Evolutionary conservation across 2,113 vertebrate species (phyloP).

Genomic region (Pleuronectes platessa): DNA sequence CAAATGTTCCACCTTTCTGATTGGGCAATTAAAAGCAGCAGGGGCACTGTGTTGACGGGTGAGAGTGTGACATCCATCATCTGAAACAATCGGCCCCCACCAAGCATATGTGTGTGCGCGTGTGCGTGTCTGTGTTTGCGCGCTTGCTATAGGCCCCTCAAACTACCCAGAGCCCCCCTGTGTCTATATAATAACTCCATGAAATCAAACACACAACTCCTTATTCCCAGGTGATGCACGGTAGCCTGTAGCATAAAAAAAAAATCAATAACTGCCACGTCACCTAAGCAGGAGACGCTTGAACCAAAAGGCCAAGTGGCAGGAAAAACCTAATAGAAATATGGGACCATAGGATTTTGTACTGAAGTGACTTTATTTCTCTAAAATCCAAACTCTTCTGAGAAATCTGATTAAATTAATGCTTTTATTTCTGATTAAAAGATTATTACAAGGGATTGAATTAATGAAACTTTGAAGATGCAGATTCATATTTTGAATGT

Average conservation of each 20-base stretch:
- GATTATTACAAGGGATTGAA: no score
- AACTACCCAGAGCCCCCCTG: constrained; percentile 62
- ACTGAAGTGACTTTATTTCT: not conserved
- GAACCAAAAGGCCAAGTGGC: constrained; percentile 22
- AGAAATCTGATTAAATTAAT: not conserved
- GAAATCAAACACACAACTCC: constrained; percentile 75
- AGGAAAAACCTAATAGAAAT: not conserved
- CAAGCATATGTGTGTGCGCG: constrained; percentile 40
- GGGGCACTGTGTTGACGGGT: constrained; percentile 74
- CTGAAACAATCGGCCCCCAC: constrained; percentile 75
- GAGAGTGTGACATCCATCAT: constrained; percentile 81
- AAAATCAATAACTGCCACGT: constrained; percentile 66
- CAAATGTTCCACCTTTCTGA: constrained; percentile 80
- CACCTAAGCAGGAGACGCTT: constrained; percentile 60
- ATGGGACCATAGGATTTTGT: not conserved
- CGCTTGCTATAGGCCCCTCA: constrained; percentile 46
- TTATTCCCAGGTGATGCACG: constrained; percentile 66
- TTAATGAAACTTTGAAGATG: no score
- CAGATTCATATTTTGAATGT: not conserved
- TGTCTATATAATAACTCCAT: constrained; percentile 74
- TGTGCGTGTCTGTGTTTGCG: constrained; percentile 14
- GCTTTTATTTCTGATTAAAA: no score
- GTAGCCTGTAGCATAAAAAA: constrained; percentile 59
- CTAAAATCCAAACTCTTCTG: not conserved
- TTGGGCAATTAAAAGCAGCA: constrained; percentile 83